Base-by-base conservation (phyloP, 2,113 vertebrate genomes). In the Hiodon alosoides region DNA sequence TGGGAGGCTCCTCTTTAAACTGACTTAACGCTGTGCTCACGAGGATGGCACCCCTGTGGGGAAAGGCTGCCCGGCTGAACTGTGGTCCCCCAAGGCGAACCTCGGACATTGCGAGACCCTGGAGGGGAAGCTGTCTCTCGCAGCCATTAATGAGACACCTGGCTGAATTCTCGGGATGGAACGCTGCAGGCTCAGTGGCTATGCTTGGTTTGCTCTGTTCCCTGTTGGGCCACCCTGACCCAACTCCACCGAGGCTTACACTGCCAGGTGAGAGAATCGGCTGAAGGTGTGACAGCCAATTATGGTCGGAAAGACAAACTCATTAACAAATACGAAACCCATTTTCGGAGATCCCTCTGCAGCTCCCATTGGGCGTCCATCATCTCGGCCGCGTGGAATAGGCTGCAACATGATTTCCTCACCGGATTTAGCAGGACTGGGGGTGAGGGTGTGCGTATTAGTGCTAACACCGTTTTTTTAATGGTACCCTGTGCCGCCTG, bases 401-500 rank as follows among this genome's bases (percentile, higher is more conserved):
- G 48, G 46, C 31, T 48, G 14, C 31, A 59, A 14, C 3, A 55
- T 48, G 31, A 31, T 31, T 31, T 31, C 31, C 31, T 31, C 31
- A 31, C 31, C 31, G 31, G 31, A 31, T 31, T 31, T 31, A 31
- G 31, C 31, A 31, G 31, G 31, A 31, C 31, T 31, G 31, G 2
- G 31, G 31, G 31, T 31, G 31, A 31, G 31, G 31, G 31, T 31
- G 31, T 31, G 31, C 31, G 31, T 31, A 31, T 31, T 31, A 31
- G 31, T 31, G 31, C 31, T 31, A 31, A 31, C 31, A 31, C 31
- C 31, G 31, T 31, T 31, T 31, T 31, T 31, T 31, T 31, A 31
- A 31, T 3, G 4, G 4, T 11, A 11, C 11, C 57, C 16, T 46
- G 67, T 75, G 69, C 51, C 79, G 71, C 79, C 80, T 66, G 17